Percentiles rank a stretch among this genome's conserved stretches.
Evolutionary conservation across 2,797 vertebrate species (phyloP).

Genomic region (Peromyscus attwateri): DNA sequence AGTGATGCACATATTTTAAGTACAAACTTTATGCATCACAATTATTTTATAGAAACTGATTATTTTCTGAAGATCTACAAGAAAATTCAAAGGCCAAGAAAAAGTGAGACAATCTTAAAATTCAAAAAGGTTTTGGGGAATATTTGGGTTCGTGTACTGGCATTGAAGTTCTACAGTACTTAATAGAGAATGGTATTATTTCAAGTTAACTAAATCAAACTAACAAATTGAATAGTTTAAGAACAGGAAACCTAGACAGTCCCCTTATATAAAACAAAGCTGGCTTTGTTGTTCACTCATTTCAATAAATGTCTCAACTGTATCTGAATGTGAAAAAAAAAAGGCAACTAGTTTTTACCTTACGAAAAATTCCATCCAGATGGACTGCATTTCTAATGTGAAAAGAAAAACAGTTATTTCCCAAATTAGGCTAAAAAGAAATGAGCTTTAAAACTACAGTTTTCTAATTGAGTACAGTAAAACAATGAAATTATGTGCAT

Average conservation of each 20-base stretch:
- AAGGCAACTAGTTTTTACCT: neutral
- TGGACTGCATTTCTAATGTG: neutral
- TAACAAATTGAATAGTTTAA: neutral
- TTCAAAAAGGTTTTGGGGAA: neutral
- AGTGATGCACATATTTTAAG: neutral
- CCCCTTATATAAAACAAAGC: neutral
- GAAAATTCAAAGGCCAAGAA: neutral
- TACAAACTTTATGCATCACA: neutral
- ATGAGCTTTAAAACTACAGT: neutral
- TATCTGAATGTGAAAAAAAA: neutral
- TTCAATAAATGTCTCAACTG: neutral
- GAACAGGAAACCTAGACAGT: neutral
- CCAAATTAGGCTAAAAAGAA: neutral
- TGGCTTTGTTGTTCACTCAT: neutral
- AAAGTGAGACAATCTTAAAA: neutral
- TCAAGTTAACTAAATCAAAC: neutral
- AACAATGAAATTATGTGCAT: too few relatives aligned
- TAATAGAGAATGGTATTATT: neutral
- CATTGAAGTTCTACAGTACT: neutral
- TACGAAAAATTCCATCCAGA: neutral
- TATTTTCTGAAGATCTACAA: neutral
- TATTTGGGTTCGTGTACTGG: neutral
- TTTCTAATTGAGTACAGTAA: neutral
- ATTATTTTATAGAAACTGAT: too few relatives aligned
- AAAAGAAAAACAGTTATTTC: neutral